A percentile compares a stretch with the other conserved stretches of the same genome.
Evolutionary conservation across 2,113 vertebrate species (phyloP).

Genomic region (Zapus hudsonius): DNA sequence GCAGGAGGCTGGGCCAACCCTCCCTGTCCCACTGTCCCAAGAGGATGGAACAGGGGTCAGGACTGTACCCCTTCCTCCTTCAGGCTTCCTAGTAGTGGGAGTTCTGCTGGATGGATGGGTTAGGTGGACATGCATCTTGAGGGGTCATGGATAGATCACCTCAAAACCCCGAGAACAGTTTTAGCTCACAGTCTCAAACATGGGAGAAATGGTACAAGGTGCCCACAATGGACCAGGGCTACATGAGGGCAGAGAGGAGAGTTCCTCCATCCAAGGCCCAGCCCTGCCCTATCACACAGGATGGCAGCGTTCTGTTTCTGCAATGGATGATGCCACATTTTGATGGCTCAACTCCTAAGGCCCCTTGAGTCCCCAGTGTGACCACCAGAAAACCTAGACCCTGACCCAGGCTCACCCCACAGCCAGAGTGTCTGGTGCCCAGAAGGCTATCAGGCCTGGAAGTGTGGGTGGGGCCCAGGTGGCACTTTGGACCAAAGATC

Average conservation of each 20-base stretch:
- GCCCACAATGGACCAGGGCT: too few species aligned
- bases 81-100: neutral
- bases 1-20: conserved; percentile 75
- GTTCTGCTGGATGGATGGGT: neutral
- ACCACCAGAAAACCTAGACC: neutral
- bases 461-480: neutral
- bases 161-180: neutral
- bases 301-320: neutral
- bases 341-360: neutral
- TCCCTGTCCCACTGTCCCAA: neutral
- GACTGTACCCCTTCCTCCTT: neutral
- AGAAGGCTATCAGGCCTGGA: neutral
- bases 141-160: neutral
- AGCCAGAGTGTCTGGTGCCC: neutral
- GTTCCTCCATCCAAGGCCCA: neutral
- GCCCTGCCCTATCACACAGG: accelerated
- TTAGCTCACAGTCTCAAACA: neutral
- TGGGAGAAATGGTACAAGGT: neutral
- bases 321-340: accelerated
- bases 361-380: neutral
- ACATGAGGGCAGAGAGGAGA: neutral
- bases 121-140: too few species aligned
- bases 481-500: neutral
- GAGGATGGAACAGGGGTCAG: neutral
- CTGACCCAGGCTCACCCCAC: neutral